Conservation (phyloP, 2,888 invertebrate genomes). For the Papilio protenor region DNA sequence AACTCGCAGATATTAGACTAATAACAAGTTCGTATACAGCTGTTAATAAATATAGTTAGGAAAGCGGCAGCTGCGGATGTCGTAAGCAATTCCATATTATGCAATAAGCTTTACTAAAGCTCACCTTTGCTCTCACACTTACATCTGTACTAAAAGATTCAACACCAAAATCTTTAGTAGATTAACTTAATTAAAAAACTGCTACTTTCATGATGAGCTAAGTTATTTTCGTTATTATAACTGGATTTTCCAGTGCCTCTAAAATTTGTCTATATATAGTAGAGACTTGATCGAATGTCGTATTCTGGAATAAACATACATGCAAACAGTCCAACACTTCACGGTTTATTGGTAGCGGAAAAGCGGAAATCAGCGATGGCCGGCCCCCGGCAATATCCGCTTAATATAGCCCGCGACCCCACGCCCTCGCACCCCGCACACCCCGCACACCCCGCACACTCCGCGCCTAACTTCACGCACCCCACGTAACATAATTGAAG, state of each 20-base stretch:
- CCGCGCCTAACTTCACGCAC: constrained; percentile 2
- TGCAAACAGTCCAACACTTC: constrained; percentile 41
- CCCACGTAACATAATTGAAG: constrained; percentile 21
- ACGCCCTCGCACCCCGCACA: neutral
- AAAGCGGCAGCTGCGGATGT: neutral
- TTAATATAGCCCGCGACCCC: constrained; percentile 48
- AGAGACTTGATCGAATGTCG: constrained; percentile 35
- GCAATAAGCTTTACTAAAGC: neutral
- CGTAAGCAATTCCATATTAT: constrained; percentile 7
- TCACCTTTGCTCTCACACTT: neutral
- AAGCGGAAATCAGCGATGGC: constrained; percentile 74
- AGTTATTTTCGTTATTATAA: too few relatives aligned
- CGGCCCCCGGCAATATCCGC: constrained; percentile 73
- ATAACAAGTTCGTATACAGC: constrained; percentile 12
- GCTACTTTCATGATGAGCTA: too few relatives aligned
- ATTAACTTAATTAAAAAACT: too few relatives aligned
- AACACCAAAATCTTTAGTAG: neutral
- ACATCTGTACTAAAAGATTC: neutral
- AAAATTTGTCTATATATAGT: neutral
- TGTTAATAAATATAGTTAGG: constrained; percentile 5
- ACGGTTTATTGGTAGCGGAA: constrained; percentile 67
- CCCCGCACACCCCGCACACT: neutral
- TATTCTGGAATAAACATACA: constrained; percentile 42
- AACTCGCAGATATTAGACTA: neutral
- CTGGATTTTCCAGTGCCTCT: neutral